Base-by-base conservation (phyloP, 1,140 invertebrate genomes). In the Olivierus martensii region DNA sequence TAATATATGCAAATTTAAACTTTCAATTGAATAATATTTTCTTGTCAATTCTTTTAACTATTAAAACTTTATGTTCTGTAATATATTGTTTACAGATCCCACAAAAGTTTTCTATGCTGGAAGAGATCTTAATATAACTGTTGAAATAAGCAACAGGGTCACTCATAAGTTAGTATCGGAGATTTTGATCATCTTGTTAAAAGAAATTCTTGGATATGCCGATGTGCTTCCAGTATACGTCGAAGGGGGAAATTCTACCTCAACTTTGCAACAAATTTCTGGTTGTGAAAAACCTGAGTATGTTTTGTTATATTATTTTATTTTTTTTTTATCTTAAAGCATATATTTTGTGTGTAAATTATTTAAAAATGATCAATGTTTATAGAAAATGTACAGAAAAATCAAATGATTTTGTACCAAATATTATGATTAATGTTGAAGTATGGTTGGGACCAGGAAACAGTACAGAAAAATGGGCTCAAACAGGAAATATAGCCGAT, bases 361-460 rank as follows among this genome's bases (percentile, higher is more conserved):
- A 41, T 10, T 22, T 42, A 22, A 48, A 28, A 38, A 46, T 36
- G 36, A 21, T 2, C 34, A 4, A 14, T 50, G 17, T 22, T 47
- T 53, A 10, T 53, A 55, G 53, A 11, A 47, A 37, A 17, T 44
- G 52, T 41, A 4, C 28, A 28, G 28, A 36, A 1, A 14, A 15
- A 11, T 47, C 55, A 28, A 44, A 57, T 36, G 43, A 18, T 6
- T 44, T 41, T 21, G 57, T 67, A 53, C 77, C 78, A 19, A 69
- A 72, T 22, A 68, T 77, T 3, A 79, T 80, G 75, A 74, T 85
- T 10, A 84, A 84, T 65, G 65, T 86, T 56, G 81, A 82, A 61
- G 76, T 82, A 0, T 82, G 79, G 77, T 70, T 80, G 38, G 70
- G 74, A 3, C 74, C 79, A 0, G 74, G 77, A 36, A 67, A 75